Evolutionary conservation across 2,888 invertebrate genomes (phyloP), one percentile per base, ranked within the genome.

Genomic region (Eumacrocentrus americanus): DNA sequence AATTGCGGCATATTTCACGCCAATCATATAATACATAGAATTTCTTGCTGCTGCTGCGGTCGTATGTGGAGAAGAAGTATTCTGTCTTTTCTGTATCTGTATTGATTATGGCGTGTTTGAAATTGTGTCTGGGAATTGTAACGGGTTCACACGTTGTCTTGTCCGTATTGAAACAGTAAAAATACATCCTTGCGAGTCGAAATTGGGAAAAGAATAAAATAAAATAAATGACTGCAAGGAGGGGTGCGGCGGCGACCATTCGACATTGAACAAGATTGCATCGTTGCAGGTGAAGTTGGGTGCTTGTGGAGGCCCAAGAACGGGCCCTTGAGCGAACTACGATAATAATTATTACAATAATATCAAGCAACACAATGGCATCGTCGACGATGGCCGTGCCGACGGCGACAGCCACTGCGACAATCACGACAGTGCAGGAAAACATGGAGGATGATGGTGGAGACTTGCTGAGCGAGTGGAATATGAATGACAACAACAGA

Each of bases 381-480:
- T 78, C 78, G 51, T 75, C 78, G 48, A 76, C 78, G 61, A 71
- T 78, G 58, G 71, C 76, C 59, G 76, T 77, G 58, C 70, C 78
- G n/a, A 68, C 76, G 37, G 74, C 73, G 53, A 70, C 73, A 37
- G 66, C 69, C 11, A 63, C 75, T 52, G n/a, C n/a, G n/a, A 65
- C 65, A 12, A 46, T 64, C 12, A 61, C 67, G 42, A 69, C 66
- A 3, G 65, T 61, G 14, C 66, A 65, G 20, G 65, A 67, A 20
- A 65, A 61, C 34, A 76, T 78, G 14, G 75, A 76, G 40, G 64
- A 72, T 2, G 77, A 77, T 57, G 68, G 68, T 2, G 68, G 69
- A 7, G 75, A 78, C 38, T 67, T 70, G 7, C 70, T 73, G 42
- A 67, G 63, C 46, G 78, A 79, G 7, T 70, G 72, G 38, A 70